Evolutionary conservation across 2,797 vertebrate species (phyloP), one percentile per base, ranked within the genome.

Genomic region (Sparidentex hasta): DNA sequence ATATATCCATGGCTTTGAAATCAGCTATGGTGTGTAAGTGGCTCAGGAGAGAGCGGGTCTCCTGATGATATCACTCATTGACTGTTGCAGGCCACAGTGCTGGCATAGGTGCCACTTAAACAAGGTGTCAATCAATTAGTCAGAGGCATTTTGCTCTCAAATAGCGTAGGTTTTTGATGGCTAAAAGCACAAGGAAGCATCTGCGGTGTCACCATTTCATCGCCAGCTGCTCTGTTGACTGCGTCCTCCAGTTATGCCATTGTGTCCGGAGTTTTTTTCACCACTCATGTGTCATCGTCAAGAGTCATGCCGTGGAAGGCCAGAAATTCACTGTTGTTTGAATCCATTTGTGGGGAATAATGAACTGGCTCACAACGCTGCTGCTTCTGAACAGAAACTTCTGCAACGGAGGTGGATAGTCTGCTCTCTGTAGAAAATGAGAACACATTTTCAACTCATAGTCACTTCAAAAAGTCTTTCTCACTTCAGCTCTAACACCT

Each of bases 401-500:
- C 21, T 21, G 11, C 11, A 41, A 59, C 55, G 23, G 63, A 11
- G 43, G 25, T 75, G 54, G 38, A 44, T 13, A 20, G 18, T 58
- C 33, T 47, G 13, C 52, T 59, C 20, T 43, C 20, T 51, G 23
- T 51, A 72, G 48, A 63, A 68, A 68, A 71, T 29, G 1, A 55
- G 21, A 73, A 73, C 73, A 71, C 0, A 69, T 80, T 69, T 62
- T 58, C 5, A 76, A 17, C 55, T 57, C 38, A 63, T 20, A 72
- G 54, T 71, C 63, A 47, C 54, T 78, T 79, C 46, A 63, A 23
- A 23, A 71, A 82, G 48, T 66, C 29, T 27, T 72, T 73, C 70
- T 77, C 80, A 77, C 66, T 52, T 81, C 33, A 23, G 43, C 58
- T 33, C 76, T 67, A 81, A 86, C 85, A 76, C 71, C 72, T 66